These are phyloP conservation scores for Pluvianellus socialis DNA, from an alignment of 2,113 vertebrate genomes.

Conservation along the genomic window DNA sequence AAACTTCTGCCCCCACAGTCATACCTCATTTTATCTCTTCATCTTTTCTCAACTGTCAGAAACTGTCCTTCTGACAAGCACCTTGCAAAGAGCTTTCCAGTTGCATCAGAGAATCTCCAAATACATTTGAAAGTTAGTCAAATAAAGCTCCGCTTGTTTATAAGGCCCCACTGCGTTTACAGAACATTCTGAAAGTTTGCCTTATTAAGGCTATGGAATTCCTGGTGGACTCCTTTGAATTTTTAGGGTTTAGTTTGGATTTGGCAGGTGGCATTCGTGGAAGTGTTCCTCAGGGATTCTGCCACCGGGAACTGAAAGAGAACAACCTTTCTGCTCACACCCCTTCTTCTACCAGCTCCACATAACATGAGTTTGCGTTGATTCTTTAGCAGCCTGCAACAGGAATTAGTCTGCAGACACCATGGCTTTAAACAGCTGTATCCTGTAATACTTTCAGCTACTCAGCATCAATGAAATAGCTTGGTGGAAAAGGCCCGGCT, in stretches of 20 bases:
- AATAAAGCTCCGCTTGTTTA: background rate
- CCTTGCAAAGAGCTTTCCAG: background rate
- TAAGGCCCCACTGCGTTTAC: background rate
- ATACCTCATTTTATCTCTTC: constrained; percentile 6
- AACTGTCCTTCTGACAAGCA: background rate
- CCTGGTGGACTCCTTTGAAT: background rate
- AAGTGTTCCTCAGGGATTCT: background rate
- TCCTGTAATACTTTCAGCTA: background rate
- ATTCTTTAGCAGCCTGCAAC: background rate
- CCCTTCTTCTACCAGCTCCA: background rate
- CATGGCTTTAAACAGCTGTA: background rate
- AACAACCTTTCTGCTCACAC: background rate
- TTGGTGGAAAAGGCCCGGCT: background rate
- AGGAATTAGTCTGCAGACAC: background rate
- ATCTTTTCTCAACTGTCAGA: background rate
- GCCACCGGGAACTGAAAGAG: background rate
- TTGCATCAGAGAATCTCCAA: background rate
- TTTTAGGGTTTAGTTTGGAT: background rate
- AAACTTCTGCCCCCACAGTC: constrained; percentile 4
- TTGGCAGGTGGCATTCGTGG: background rate
- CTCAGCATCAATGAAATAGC: accelerated
- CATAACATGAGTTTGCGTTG: background rate
- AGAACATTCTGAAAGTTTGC: background rate
- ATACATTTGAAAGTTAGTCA: background rate
- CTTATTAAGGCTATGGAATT: background rate